Evolutionary conservation across 2,113 vertebrate genomes (phyloP).

Genomic region (Solenodon paradoxus): DNA sequence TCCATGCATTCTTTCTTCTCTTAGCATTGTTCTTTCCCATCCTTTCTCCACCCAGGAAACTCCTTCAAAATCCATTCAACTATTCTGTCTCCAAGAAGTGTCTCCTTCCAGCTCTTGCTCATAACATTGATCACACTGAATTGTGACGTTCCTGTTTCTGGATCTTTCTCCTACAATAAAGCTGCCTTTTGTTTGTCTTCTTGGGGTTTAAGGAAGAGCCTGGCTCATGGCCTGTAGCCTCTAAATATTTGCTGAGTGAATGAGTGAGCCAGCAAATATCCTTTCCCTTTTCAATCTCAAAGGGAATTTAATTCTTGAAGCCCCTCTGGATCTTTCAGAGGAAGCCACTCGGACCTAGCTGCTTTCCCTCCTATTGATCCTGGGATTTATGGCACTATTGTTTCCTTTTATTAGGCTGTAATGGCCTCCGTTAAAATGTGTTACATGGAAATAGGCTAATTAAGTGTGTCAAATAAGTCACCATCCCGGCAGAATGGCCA

Average conservation of each 20-base stretch:
- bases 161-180: background rate
- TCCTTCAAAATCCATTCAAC: background rate
- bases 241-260: background rate
- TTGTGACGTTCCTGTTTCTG: background rate
- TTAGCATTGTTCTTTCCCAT: too few relatives aligned
- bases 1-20: background rate
- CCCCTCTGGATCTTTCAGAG: constrained; percentile 3
- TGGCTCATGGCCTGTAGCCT: background rate
- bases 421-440: constrained; percentile 67
- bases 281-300: background rate
- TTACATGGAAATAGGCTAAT: constrained; percentile 74
- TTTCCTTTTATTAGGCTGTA: constrained; percentile 72
- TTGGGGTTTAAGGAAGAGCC: background rate
- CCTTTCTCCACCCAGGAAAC: background rate
- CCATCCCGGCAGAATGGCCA: background rate
- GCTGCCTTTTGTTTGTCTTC: background rate
- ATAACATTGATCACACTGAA: background rate
- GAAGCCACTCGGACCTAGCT: background rate
- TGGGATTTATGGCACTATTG: constrained; percentile 63
- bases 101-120: background rate
- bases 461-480: constrained; percentile 73
- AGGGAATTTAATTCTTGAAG: background rate
- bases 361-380: constrained; percentile 64
- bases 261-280: background rate
- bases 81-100: background rate